Evolutionary conservation across 1,140 invertebrate genomes (phyloP).

Genomic region (Neodiprion virginianus): DNA sequence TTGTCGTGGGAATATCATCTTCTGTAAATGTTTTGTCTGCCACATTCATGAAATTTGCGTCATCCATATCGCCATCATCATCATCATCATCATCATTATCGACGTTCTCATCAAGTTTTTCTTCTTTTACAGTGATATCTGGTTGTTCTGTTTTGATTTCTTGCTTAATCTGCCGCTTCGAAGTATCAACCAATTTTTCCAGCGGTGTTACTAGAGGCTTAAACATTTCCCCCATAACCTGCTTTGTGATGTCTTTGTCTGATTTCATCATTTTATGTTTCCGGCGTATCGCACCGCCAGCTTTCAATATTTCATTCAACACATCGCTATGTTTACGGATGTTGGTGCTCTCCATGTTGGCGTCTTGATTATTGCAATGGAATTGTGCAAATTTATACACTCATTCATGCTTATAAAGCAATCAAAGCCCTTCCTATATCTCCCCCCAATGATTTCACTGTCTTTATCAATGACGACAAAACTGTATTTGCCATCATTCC

Average conservation of each 20-base stretch:
- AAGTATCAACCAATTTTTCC: constrained; percentile 8
- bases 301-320: neutral
- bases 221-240: neutral
- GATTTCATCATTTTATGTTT: neutral
- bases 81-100: neutral
- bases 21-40: neutral
- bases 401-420: constrained; percentile 22
- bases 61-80: neutral
- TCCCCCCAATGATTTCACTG: constrained; percentile 28
- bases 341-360: neutral
- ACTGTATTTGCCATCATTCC: too few relatives aligned
- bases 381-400: neutral
- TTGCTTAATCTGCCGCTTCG: constrained; percentile 10
- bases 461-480: constrained; percentile 19
- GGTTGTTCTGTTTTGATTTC: constrained; percentile 14
- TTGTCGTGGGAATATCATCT: neutral
- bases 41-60: neutral
- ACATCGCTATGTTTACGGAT: neutral
- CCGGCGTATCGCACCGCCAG: neutral
- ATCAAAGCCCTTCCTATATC: constrained; percentile 30
- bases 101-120: neutral
- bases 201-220: constrained; percentile 5
- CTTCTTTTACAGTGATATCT: neutral
- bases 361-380: neutral
- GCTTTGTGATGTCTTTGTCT: neutral